Percentiles rank a stretch among this genome's conserved stretches.
Conservation (phyloP, 2,888 invertebrate genomes). For the Liodrosophila aerea region DNA sequence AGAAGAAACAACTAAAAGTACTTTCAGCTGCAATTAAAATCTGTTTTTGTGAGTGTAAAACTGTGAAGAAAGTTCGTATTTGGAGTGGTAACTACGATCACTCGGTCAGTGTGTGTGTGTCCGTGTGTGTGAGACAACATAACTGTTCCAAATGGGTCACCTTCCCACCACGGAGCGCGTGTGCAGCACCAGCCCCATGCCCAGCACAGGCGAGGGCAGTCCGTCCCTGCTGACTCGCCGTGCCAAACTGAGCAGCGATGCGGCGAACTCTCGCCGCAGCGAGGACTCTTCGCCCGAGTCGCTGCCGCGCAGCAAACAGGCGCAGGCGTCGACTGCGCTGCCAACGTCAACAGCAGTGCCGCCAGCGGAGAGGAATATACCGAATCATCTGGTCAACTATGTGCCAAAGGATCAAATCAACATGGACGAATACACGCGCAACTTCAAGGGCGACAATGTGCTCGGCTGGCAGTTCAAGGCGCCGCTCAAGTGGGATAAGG, state of each 20-base stretch:
- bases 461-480: conserved; percentile 84
- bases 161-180: conserved; percentile 79
- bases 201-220: conserved; percentile 53
- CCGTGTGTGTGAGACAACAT: neutral
- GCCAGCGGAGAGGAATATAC: conserved; percentile 25
- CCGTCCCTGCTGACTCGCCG: conserved; percentile 53
- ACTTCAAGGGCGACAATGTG: conserved; percentile 77
- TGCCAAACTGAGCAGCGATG: conserved; percentile 46
- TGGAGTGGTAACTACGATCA: conserved; percentile 53
- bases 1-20: conserved; percentile 41
- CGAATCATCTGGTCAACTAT: conserved; percentile 38
- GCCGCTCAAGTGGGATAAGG: conserved; percentile 86
- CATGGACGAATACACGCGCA: conserved; percentile 74
- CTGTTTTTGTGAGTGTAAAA: conserved; percentile 66
- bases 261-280: conserved; percentile 48
- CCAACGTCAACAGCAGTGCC: too few species aligned
- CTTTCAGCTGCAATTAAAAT: conserved; percentile 58
- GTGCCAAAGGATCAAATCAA: conserved; percentile 72
- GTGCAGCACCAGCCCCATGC: conserved; percentile 66
- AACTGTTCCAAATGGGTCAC: conserved; percentile 77
- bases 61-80: conserved; percentile 72
- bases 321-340: neutral
- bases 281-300: conserved; percentile 65
- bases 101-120: conserved; percentile 23
- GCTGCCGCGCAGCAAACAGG: conserved; percentile 39